Evolutionary conservation across 2,113 vertebrate genomes (phyloP), one percentile per base, ranked within the genome.

Genomic region (Oryzias javanicus): DNA sequence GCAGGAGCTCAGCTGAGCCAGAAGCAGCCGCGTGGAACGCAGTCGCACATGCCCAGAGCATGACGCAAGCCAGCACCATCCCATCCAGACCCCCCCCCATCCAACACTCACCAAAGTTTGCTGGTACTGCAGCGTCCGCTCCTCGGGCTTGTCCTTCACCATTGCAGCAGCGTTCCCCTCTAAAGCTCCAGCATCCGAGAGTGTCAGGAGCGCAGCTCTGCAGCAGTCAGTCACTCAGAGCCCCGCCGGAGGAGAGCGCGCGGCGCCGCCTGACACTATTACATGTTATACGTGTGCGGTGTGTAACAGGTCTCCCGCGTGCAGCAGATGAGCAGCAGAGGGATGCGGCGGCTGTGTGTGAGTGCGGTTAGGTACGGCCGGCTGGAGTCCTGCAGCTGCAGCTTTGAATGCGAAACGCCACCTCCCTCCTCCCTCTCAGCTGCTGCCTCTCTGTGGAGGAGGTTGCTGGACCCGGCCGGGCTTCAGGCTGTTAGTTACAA

Each of bases 51-150:
- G 44, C 18, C 20, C 41, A 4, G 19, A 57, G 51, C 55, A 53
- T 63, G 45, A 60, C 63, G 29, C 4, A 35, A 49, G 35, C 15
- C 42, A 71, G 18, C 67, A 49, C 14, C 40, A 55, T 54, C 35
- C 4, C 40, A 55, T 49, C 67, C 53, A 65, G 25, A 27, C 25
- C 25, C 25, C 6, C 25, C 69, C 61, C 67, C n/a, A n/a, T 66
- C 41, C 18, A 14, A 54, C 80, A 87, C 90, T 91, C 86, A 91
- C 90, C 89, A 91, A 89, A 91, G 89, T 91, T 91, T 91, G 90
- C 81, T 91, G 90, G 20, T 91, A 91, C 65, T 89, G 89, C 41
- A 91, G 88, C 57, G 87, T 84, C 58, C 74, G 83, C 60, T 90
- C 67, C 46, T 81, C 84, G 49, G 67, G 71, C 65, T 89, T 89